Evolutionary conservation across 1,140 invertebrate genomes (phyloP).

Genomic region (Aphelenchoides besseyi): DNA sequence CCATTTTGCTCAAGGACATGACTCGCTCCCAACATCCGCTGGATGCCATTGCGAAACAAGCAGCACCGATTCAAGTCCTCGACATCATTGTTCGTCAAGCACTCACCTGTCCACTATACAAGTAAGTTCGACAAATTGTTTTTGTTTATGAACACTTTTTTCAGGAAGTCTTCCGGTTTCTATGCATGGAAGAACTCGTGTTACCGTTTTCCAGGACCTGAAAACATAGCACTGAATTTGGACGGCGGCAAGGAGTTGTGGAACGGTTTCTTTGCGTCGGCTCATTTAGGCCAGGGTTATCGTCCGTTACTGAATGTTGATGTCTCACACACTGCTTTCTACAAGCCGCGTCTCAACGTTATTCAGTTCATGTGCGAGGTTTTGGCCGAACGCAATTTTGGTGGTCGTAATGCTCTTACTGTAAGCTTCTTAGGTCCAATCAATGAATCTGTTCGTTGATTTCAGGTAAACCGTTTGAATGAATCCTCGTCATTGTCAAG

Average conservation of each 20-base stretch:
- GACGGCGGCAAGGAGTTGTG: conserved; percentile 56
- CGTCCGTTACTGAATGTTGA: conserved; percentile 49
- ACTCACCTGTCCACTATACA: conserved; percentile 44
- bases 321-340: conserved; percentile 54
- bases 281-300: conserved; percentile 41
- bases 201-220: conserved; percentile 43
- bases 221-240: conserved; percentile 35
- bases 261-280: conserved; percentile 55
- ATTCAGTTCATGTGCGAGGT: conserved; percentile 55
- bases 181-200: conserved; percentile 51
- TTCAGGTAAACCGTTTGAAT: conserved; percentile 38
- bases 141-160: conserved; percentile 21
- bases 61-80: conserved; percentile 44
- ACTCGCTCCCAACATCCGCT: neutral
- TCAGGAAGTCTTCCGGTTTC: conserved; percentile 46
- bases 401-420: neutral
- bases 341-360: conserved; percentile 43
- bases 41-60: neutral
- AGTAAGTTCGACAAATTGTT: conserved; percentile 25
- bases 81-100: conserved; percentile 52
- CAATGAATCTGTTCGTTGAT: neutral
- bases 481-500: conserved; percentile 33
- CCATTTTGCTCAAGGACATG: conserved; percentile 34
- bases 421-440: neutral
- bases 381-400: conserved; percentile 34